A percentile compares a stretch with the other conserved stretches of the same genome.
These are phyloP conservation scores for Cheirogaleus medius DNA, from an alignment of 2,113 vertebrate species.

Conservation along the genomic window DNA sequence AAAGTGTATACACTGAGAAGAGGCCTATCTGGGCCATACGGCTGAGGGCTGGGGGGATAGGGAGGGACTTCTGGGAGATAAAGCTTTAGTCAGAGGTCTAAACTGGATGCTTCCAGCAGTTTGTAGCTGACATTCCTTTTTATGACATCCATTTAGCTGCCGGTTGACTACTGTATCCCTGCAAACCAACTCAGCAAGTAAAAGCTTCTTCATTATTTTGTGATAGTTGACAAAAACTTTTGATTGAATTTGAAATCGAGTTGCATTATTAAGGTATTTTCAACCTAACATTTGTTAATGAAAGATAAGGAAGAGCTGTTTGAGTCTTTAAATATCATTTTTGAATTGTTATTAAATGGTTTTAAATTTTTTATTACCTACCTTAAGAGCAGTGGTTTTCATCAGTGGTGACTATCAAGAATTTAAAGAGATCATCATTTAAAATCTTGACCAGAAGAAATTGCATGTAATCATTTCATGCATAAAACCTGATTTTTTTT, in stretches of 20 bases:
- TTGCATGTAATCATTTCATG: not conserved
- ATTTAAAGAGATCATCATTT: conserved; percentile 12
- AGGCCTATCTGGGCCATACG: not conserved
- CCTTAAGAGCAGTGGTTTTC: not conserved
- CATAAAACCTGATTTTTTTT: not conserved
- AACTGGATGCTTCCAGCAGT: not conserved
- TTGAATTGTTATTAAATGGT: not conserved
- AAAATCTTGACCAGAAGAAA: conserved; percentile 38
- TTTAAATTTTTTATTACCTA: conserved; percentile 19
- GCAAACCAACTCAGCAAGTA: not conserved
- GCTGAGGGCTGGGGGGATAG: too few relatives aligned
- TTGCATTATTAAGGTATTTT: not conserved
- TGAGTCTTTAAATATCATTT: not conserved
- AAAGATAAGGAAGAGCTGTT: not conserved
- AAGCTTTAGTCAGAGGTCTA: not conserved
- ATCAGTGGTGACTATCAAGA: not conserved
- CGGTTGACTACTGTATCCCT: not conserved
- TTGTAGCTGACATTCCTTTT: not conserved
- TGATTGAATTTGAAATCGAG: not conserved
- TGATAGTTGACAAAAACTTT: not conserved
- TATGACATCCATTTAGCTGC: too few relatives aligned
- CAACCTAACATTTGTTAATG: not conserved
- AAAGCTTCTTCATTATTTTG: not conserved
- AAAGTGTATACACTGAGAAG: not conserved
- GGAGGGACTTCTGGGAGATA: not conserved